Evolutionary conservation across 2,888 invertebrate species (phyloP).

Genomic region (Stictocephala bisonia): DNA sequence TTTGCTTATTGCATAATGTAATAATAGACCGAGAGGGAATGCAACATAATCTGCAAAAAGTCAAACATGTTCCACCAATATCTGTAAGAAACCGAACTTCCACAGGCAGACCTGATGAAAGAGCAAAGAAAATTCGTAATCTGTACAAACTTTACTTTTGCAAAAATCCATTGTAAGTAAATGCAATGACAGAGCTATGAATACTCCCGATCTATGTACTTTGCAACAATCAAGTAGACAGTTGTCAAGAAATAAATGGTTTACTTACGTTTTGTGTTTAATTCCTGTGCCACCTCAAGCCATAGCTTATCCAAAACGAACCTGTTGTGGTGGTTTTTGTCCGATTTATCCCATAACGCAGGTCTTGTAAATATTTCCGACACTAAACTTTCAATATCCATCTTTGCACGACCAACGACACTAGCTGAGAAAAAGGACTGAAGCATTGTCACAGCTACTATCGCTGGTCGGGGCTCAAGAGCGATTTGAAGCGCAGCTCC

Average conservation of each 20-base stretch:
- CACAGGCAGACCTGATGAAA: slow-evolving; percentile 11
- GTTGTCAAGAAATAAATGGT: slow-evolving; percentile 12
- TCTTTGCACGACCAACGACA: slow-evolving; percentile 11
- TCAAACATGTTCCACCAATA: slow-evolving; percentile 12
- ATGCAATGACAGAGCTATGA: slow-evolving; percentile 1
- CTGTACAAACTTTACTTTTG: slow-evolving; percentile 13
- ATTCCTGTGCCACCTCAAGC: slow-evolving; percentile 28
- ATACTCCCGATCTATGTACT: slow-evolving; percentile 4
- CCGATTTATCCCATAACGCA: slow-evolving; percentile 25
- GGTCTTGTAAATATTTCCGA: slow-evolving; percentile 13
- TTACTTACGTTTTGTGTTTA: slow-evolving; percentile 14
- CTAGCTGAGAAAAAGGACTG: slow-evolving; percentile 13
- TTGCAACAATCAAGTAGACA: neutral
- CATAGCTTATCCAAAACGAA: slow-evolving; percentile 35
- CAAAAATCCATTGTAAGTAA: slow-evolving; percentile 13
- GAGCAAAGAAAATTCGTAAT: slow-evolving; percentile 13
- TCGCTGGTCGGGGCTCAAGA: neutral
- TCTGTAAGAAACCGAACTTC: slow-evolving; percentile 20
- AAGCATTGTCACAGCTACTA: slow-evolving; percentile 13
- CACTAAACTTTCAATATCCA: slow-evolving; percentile 32
- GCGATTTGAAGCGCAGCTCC: slow-evolving; percentile 2
- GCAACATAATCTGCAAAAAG: neutral
- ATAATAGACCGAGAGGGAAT: slow-evolving; percentile 47
- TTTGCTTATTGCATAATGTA: slow-evolving; percentile 49
- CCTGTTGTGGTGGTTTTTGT: slow-evolving; percentile 29